Percentiles rank a stretch among this genome's conserved stretches.
phyloP scores from a whole-genome alignment of 1,140 invertebrate species.

The Matsumurasca onukii region DNA sequence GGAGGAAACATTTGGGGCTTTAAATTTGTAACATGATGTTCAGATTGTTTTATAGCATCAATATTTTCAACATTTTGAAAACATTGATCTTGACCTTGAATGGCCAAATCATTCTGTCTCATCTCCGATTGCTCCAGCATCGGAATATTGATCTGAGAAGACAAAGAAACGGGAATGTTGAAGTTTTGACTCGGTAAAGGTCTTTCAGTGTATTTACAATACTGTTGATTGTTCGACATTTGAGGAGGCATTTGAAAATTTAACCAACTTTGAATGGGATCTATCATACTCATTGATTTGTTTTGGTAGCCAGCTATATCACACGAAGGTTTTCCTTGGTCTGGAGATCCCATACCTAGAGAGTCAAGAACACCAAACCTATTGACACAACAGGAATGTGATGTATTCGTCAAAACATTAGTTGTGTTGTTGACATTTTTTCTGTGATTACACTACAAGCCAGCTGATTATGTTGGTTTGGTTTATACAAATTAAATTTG shows the following conservation, averaged over 20 bases:
- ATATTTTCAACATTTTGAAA: slow-evolving; percentile 28
- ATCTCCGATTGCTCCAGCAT: slow-evolving; percentile 29
- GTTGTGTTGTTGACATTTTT: slow-evolving; percentile 27
- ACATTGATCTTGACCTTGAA: slow-evolving; percentile 26
- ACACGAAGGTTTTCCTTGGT: background rate
- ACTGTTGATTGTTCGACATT: slow-evolving; percentile 19
- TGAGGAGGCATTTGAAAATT: slow-evolving; percentile 22
- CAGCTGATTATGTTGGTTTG: too few species aligned
- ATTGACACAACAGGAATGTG: slow-evolving; percentile 33
- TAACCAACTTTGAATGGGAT: slow-evolving; percentile 33
- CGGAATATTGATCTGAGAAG: background rate
- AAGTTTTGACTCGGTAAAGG: slow-evolving; percentile 16
- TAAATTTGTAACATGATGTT: background rate
- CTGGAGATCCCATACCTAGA: slow-evolving; percentile 29
- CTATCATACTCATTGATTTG: slow-evolving; percentile 28
- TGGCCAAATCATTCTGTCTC: slow-evolving; percentile 31
- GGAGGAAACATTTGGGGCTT: background rate
- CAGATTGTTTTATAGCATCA: background rate
- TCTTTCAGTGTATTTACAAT: slow-evolving; percentile 18
- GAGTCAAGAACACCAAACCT: slow-evolving; percentile 21
- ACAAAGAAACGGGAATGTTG: slow-evolving; percentile 11
- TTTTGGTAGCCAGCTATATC: slow-evolving; percentile 26
- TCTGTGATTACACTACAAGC: slow-evolving; percentile 10
- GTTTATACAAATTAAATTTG: too few species aligned
- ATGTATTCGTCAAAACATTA: background rate